phyloP scores from a whole-genome alignment of 2,797 vertebrate genomes.

The Lepus oiostolus region DNA sequence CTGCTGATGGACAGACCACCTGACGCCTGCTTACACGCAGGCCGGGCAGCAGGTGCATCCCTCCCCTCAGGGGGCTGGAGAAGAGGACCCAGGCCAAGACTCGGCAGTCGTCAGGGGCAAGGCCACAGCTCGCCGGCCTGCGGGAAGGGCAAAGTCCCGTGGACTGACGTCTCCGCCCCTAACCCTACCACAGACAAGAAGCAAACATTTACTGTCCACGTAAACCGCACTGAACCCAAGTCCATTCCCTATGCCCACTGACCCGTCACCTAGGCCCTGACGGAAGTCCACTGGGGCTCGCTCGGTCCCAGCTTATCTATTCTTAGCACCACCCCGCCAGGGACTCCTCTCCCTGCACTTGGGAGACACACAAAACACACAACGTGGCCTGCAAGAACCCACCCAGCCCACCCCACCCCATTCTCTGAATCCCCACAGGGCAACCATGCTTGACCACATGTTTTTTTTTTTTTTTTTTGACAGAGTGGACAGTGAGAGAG shows the following conservation, averaged over 20 bases:
- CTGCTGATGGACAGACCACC: neutral
- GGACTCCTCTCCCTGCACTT: neutral
- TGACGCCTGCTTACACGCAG: no score
- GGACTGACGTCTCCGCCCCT: no score
- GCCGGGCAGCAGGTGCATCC: no score
- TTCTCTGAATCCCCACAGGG: no score
- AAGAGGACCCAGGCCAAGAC: neutral
- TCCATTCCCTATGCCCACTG: neutral
- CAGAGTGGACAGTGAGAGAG: no score
- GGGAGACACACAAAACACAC: neutral
- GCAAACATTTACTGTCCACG: neutral
- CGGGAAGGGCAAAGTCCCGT: neutral
- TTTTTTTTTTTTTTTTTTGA: neutral
- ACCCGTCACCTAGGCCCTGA: no score
- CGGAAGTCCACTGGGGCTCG: no score
- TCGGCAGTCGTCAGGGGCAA: neutral
- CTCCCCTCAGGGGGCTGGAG: neutral
- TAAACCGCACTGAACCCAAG: neutral
- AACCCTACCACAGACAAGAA: no score
- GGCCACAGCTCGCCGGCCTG: neutral
- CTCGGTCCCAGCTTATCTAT: no score
- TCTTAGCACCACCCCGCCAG: neutral
- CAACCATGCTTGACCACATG: neutral
- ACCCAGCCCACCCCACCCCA: no score
- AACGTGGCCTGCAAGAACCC: fast-evolving